phyloP scores from a whole-genome alignment of 2,113 vertebrate genomes.

The Hipposideros armiger region DNA sequence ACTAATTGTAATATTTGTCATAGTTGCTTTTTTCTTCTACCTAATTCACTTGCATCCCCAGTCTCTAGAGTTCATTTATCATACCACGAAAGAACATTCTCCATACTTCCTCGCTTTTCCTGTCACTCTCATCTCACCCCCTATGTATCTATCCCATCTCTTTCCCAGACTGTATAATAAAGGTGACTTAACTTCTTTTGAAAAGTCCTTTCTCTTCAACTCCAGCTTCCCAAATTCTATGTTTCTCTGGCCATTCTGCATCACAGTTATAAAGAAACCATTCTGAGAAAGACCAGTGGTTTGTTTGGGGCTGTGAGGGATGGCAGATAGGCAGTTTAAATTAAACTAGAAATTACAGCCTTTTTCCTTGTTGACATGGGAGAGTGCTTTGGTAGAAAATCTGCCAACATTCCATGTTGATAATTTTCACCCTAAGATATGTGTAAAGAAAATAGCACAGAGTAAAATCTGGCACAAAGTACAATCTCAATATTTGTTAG shows the following conservation, averaged over 20 bases:
- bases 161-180: background rate
- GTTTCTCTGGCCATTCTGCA: background rate
- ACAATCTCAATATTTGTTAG: background rate
- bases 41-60: background rate
- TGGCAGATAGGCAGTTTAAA: slow-evolving; percentile 1
- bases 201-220: slow-evolving; percentile 11
- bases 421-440: background rate
- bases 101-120: background rate
- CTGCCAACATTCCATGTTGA: background rate
- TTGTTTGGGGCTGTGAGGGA: background rate
- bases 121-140: background rate
- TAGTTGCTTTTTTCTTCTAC: background rate
- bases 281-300: background rate
- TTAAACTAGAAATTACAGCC: background rate
- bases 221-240: background rate
- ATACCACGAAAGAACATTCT: background rate
- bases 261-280: background rate
- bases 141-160: background rate
- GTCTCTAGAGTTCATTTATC: background rate
- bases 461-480: background rate
- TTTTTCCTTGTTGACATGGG: background rate
- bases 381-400: background rate
- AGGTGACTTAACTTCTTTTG: background rate
- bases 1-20: background rate
- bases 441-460: background rate